Evolutionary conservation across 2,888 invertebrate species (phyloP).

Genomic region (Ichneumoninae sp.): DNA sequence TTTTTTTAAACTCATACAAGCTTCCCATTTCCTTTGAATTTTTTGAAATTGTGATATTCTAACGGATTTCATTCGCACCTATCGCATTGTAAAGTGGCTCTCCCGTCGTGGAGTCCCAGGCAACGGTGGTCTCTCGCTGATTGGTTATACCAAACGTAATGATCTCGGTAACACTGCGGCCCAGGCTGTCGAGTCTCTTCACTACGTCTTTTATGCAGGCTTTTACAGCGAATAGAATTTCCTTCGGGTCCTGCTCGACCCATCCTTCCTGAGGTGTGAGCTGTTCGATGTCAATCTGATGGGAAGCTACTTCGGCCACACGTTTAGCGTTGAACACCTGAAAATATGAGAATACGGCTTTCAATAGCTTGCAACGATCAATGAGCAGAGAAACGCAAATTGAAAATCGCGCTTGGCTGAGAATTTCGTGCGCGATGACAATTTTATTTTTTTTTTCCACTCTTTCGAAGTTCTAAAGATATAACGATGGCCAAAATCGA

Average conservation of each 20-base stretch:
- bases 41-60: not conserved
- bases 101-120: conserved; percentile 97
- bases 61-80: conserved; percentile 85
- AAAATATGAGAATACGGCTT: not conserved
- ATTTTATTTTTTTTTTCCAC: not conserved
- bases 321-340: conserved; percentile 91
- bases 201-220: conserved; percentile 92
- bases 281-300: conserved; percentile 93
- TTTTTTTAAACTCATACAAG: not conserved
- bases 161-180: conserved; percentile 88
- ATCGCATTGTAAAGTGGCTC: conserved; percentile 97
- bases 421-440: not conserved
- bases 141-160: conserved; percentile 97
- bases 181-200: conserved; percentile 86
- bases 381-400: not conserved
- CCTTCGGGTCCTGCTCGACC: conserved; percentile 96
- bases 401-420: too few relatives aligned
- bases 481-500: not conserved
- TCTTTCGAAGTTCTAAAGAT: not conserved
- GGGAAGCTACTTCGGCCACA: conserved; percentile 91
- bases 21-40: not conserved
- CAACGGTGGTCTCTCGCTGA: conserved; percentile 98
- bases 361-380: not conserved
- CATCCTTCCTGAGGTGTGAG: conserved; percentile 95
- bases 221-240: conserved; percentile 92